Base-by-base conservation (phyloP, 2,113 vertebrate genomes). In the Euleptes europaea region DNA sequence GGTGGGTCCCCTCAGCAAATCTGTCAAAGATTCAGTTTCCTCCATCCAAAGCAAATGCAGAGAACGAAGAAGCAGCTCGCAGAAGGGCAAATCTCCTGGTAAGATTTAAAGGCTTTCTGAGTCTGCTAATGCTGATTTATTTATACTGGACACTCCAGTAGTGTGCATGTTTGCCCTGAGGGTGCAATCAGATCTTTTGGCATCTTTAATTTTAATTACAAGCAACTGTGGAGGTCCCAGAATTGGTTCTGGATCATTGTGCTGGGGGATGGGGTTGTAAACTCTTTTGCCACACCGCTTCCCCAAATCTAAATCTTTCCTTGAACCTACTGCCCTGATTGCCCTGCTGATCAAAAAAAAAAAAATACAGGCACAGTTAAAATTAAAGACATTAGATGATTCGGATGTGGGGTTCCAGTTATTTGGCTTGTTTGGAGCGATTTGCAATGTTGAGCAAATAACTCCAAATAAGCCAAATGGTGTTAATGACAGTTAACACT, bases 51-150 rank as follows among this genome's bases (percentile, higher is more conserved):
- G n/a, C 63, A 54, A 78, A 78, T 82, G 88, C 82, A 88, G 94
- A 80, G 93, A 95, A 74, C 93, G 85, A 86, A 90, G 82, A 83
- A 94, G 75, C 87, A 90, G 51, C 70, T 93, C 92, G 47, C 70
- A 87, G 38, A 80, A 90, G 33, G 87, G 65, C 63, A 87, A 88
- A 49, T 91, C 86, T 23, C 87, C 90, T 88, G 95, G 92, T 96
- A 95, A 95, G 94, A 83, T 47, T 35, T 67, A n/a, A 54, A 65
- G 51, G 26, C 26, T 42, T 63, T 28, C 54, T 60, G 75, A 33
- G 51, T 60, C 17, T 57, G 33, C 33, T 26, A 35, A 57, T 21
- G 42, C 33, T 38, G 21, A 40, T 70, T 35, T 70, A 38, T 70
- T 70, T 35, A 21, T 40, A 2, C 1, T 38, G 69, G 35, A 40